Percentiles rank a stretch among this genome's conserved stretches.
phyloP scores from a whole-genome alignment of 2,888 invertebrate species.

The Stomorhina lunata region DNA sequence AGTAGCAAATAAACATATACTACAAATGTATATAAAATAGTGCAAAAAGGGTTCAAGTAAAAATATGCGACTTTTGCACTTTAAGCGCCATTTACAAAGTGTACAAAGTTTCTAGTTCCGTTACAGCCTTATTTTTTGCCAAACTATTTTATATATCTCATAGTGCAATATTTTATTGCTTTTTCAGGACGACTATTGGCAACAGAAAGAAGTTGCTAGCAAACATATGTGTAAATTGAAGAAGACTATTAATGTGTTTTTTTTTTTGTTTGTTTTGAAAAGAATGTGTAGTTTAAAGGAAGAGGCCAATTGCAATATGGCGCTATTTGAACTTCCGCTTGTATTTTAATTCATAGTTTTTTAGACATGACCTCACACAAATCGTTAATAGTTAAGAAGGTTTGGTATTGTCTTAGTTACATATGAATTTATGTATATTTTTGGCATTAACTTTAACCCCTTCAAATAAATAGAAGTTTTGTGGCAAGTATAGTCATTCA shows the following conservation, averaged over 20 bases:
- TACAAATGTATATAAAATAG: neutral
- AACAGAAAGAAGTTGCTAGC: neutral
- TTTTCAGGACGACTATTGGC: neutral
- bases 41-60: conserved; percentile 46
- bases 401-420: conserved; percentile 1
- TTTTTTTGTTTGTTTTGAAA: neutral
- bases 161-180: conserved; percentile 2
- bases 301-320: conserved; percentile 41
- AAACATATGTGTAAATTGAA: neutral
- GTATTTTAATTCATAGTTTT: neutral
- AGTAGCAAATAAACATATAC: neutral
- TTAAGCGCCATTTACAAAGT: conserved; percentile 52
- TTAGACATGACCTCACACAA: conserved; percentile 57
- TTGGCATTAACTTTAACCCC: conserved; percentile 34
- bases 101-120: conserved; percentile 53
- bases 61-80: conserved; percentile 61
- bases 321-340: conserved; percentile 45
- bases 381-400: conserved; percentile 36
- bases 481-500: conserved; percentile 35
- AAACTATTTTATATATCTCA: conserved; percentile 38
- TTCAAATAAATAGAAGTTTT: neutral
- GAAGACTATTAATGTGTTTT: conserved; percentile 8
- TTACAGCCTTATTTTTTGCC: conserved; percentile 36
- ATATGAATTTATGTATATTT: neutral
- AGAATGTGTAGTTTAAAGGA: neutral